These are phyloP conservation scores for Steatocranus sp. DNA, from an alignment of 2,797 vertebrate species.

Conservation along the genomic window DNA sequence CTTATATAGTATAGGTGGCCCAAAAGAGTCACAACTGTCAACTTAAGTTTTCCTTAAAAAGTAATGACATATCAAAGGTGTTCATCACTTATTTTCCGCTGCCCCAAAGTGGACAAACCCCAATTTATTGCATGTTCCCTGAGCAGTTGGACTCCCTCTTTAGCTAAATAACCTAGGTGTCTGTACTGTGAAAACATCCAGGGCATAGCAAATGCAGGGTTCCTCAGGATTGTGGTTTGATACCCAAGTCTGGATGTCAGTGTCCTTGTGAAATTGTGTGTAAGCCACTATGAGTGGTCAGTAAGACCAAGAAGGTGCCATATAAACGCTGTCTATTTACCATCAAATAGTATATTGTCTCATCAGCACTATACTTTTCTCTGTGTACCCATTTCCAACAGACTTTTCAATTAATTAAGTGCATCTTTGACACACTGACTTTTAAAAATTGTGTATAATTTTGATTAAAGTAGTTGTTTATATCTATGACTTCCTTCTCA, in stretches of 20 bases:
- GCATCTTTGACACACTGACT: neutral
- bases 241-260: neutral
- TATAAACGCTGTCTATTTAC: neutral
- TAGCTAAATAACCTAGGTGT: neutral
- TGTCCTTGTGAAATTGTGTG: neutral
- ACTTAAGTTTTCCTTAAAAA: neutral
- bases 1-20: neutral
- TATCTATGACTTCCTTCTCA: conserved; percentile 53
- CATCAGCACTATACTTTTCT: neutral
- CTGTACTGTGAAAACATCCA: neutral
- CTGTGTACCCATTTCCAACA: neutral
- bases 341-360: neutral
- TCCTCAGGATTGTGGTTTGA: neutral
- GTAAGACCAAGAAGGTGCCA: neutral
- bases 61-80: neutral
- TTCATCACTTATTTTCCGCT: neutral
- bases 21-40: neutral
- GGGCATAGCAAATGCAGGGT: neutral
- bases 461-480: neutral
- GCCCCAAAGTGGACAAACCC: neutral
- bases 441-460: neutral
- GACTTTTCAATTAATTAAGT: neutral
- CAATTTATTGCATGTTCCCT: neutral
- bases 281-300: neutral
- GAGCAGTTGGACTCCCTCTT: neutral